Evolutionary conservation across 2,113 vertebrate genomes (phyloP).

Genomic region (Catharus minimus): DNA sequence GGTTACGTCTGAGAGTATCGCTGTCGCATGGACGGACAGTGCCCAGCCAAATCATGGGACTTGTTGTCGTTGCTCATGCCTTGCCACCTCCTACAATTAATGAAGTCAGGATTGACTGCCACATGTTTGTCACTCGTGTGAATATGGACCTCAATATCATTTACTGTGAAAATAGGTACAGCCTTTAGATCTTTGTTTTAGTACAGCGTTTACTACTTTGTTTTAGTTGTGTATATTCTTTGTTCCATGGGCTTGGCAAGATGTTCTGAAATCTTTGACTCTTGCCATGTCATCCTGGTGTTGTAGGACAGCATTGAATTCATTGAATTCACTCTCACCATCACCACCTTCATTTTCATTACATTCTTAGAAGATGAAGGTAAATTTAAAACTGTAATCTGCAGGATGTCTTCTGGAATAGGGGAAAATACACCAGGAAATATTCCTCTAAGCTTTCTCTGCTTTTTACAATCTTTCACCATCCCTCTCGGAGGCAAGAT

Average conservation of each 20-base stretch:
- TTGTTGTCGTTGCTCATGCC: constrained; percentile 96
- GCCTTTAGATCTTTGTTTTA: constrained; percentile 18
- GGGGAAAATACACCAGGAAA: background rate
- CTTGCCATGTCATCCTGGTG: background rate
- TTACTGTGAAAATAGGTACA: constrained; percentile 99
- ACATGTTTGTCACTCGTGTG: constrained; percentile 98
- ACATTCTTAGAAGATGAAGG: background rate
- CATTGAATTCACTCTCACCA: background rate
- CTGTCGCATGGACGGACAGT: constrained; percentile 90
- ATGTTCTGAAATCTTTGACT: background rate
- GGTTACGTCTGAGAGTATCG: constrained; percentile 91
- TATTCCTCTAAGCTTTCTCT: background rate
- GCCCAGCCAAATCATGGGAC: constrained; percentile 96
- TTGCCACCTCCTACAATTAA: constrained; percentile 98
- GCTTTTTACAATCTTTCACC: background rate
- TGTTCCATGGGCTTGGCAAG: background rate
- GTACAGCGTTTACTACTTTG: background rate
- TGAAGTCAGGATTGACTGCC: constrained; percentile 98
- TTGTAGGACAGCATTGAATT: background rate
- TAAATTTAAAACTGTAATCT: background rate
- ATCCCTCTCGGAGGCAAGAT: background rate
- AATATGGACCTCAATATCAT: constrained; percentile 99
- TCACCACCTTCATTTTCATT: background rate
- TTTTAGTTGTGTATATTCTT: background rate
- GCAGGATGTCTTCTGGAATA: background rate